Evolutionary conservation across 2,113 vertebrate species (phyloP), one percentile per base, ranked within the genome.

Genomic region (Nesospiza acunhae): DNA sequence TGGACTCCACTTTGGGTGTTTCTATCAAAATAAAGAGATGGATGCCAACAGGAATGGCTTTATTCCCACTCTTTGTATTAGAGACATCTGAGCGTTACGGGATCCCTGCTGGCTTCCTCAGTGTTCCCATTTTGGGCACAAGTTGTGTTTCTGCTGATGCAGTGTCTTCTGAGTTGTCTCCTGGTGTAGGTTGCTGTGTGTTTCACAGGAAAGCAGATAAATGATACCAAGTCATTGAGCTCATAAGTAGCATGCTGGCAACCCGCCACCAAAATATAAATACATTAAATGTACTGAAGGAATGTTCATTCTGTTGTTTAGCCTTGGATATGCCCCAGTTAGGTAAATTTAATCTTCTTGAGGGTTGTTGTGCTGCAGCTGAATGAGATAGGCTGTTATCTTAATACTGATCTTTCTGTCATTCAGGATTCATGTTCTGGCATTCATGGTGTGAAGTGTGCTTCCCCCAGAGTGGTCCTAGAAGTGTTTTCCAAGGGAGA

Each of bases 301-400:
- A 97, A 96, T 93, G 96, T 98, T 98, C 97, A 82, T 96, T 98
- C 95, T 97, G 91, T 97, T 98, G 97, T 98, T 97, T 97, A 95
- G 96, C 93, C 23, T 96, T 96, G 97, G 97, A 98, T 94, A 82
- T 96, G 88, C 93, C 96, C 97, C 97, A 97, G 95, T 96, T 95
- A 97, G 97, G 96, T 97, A 95, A 97, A 98, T 97, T 96, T 93
- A 96, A 97, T 98, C 97, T 97, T 97, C 94, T 82, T 76, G 94
- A 93, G 96, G 92, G 96, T 94, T 95, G 97, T 95, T 95, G 67
- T 12, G 4, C 92, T 85, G 94, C 91, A 86, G 78, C 93, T 95
- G 96, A 96, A 95, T 86, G 97, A 97, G 97, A 93, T 95, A 97
- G 77, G 27, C 62, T 31, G 63, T 96, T 97, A 97, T 97, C 97